Percentiles rank a stretch among this genome's conserved stretches.
Evolutionary conservation across 2,113 vertebrate species (phyloP).

Genomic region (Lucifuga dentata): DNA sequence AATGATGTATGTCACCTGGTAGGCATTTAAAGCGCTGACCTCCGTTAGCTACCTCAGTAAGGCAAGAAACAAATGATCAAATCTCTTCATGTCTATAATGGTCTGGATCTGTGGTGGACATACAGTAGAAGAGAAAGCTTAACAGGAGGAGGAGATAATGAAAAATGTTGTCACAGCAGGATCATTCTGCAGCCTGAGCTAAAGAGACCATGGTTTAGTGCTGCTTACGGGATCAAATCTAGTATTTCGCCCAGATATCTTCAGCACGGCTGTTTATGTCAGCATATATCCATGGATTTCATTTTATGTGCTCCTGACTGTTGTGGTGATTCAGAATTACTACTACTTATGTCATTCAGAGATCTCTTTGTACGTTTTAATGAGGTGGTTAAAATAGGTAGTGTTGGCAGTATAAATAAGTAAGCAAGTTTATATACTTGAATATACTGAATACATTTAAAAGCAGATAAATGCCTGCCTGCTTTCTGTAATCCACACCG

Average conservation of each 20-base stretch:
- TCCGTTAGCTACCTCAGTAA: slow-evolving; percentile 34
- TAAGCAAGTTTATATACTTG: slow-evolving; percentile 23
- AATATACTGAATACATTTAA: neutral
- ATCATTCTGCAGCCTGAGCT: slow-evolving; percentile 3
- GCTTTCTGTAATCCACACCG: slow-evolving; percentile 5
- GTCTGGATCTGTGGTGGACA: slow-evolving; percentile 6
- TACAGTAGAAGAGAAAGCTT: slow-evolving; percentile 17
- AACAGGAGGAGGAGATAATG: slow-evolving; percentile 10
- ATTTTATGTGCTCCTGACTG: slow-evolving; percentile 1
- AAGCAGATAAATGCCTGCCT: slow-evolving; percentile 18
- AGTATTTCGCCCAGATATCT: slow-evolving; percentile 11
- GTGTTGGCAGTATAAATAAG: slow-evolving; percentile 9
- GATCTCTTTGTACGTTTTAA: slow-evolving; percentile 7
- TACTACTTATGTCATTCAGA: slow-evolving; percentile 3
- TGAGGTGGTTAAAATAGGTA: slow-evolving; percentile 9
- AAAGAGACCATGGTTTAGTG: slow-evolving; percentile 1
- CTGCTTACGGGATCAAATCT: slow-evolving; percentile 16
- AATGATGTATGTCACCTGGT: slow-evolving; percentile 67
- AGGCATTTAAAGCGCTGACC: slow-evolving; percentile 60
- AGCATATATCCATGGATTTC: slow-evolving; percentile 2
- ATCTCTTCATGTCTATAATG: slow-evolving; percentile 22
- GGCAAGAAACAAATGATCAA: slow-evolving; percentile 42
- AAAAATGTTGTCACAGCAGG: slow-evolving; percentile 8
- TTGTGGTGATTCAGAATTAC: slow-evolving; percentile 30
- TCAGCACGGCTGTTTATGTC: slow-evolving; percentile 15